Evolutionary conservation across 2,797 vertebrate genomes (phyloP).

Genomic region (Channallabes apus): DNA sequence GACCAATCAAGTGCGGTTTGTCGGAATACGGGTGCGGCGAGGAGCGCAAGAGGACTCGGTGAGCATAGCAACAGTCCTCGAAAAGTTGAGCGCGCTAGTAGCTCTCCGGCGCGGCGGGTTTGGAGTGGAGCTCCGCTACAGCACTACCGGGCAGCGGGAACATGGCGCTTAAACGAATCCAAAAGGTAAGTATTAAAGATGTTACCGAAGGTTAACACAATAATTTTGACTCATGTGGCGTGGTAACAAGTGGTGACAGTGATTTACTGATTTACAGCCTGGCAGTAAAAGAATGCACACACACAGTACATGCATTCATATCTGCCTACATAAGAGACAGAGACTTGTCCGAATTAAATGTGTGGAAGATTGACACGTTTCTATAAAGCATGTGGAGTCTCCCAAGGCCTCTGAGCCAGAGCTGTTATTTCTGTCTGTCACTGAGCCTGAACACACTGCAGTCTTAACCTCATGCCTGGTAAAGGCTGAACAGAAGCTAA

Average conservation of each 20-base stretch:
- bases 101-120: not conserved
- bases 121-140: constrained; percentile 33
- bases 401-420: not conserved
- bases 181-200: constrained; percentile 70
- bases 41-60: constrained; percentile 19
- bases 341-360: not conserved
- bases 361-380: not conserved
- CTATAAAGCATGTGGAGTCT: not conserved
- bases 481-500: not conserved
- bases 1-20: constrained; percentile 10
- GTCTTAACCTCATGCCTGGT: not conserved
- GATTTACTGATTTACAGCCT: not conserved
- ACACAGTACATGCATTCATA: not conserved
- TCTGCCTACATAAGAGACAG: not conserved
- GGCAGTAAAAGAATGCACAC: not conserved
- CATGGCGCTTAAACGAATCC: constrained; percentile 81
- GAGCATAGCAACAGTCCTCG: constrained; percentile 31
- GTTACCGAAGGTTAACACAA: not conserved
- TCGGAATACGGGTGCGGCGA: constrained; percentile 18
- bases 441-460: constrained; percentile 1
- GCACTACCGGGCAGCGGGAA: constrained; percentile 55
- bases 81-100: constrained; percentile 21
- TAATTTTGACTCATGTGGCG: not conserved
- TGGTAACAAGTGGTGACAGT: not conserved
- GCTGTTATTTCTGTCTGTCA: constrained; percentile 16